Percentiles rank a stretch among this genome's conserved stretches.
Conservation (phyloP, 2,113 vertebrate genomes). For the Trachemys scripta region DNA sequence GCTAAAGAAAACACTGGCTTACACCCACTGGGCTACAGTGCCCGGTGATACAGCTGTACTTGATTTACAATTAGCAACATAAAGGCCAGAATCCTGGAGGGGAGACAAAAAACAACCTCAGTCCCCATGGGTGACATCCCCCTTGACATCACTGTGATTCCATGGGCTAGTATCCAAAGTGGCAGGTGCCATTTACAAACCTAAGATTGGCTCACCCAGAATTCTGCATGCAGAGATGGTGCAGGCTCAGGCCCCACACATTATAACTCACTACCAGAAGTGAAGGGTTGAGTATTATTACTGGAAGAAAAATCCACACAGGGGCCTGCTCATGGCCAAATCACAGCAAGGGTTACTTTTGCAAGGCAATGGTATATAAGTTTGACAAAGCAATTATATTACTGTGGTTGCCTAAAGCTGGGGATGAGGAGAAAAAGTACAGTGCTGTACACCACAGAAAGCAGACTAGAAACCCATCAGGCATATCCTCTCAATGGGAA, state of each 20-base stretch:
- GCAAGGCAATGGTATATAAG: not conserved
- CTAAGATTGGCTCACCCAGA: not conserved
- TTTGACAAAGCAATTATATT: not conserved
- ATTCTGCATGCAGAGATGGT: not conserved
- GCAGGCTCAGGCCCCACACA: not conserved
- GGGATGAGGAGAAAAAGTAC: rapidly evolving
- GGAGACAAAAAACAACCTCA: not conserved
- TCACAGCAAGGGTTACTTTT: not conserved
- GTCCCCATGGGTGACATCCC: not conserved
- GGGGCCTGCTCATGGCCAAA: not conserved
- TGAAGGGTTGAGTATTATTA: not conserved
- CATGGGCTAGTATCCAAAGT: not conserved
- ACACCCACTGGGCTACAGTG: not conserved
- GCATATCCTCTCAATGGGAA: not conserved
- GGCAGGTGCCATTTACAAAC: not conserved
- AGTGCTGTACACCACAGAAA: not conserved
- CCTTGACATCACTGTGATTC: not conserved
- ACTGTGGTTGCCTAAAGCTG: not conserved
- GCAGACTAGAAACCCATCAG: not conserved
- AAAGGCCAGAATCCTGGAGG: not conserved
- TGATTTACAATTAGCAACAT: not conserved
- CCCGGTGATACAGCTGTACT: not conserved
- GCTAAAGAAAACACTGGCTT: not conserved
- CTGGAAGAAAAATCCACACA: not conserved
- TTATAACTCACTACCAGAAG: not conserved